These are phyloP conservation scores for Drosophila nikananu DNA, from an alignment of 1,140 invertebrate species.

Conservation along the genomic window DNA sequence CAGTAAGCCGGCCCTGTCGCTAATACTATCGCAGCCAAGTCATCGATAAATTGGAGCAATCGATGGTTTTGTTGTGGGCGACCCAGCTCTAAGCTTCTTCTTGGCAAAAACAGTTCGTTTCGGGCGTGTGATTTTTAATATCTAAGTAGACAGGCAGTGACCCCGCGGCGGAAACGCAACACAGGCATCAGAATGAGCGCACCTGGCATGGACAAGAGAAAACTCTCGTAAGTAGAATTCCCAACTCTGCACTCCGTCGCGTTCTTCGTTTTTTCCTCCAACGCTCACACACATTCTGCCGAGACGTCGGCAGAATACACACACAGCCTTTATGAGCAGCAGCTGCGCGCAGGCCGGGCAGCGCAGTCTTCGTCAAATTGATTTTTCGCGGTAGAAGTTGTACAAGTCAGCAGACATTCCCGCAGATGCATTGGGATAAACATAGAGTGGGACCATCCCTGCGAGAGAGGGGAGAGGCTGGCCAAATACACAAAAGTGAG, in stretches of 20 bases:
- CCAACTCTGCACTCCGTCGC: slow-evolving; percentile 16
- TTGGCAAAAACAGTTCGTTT: slow-evolving; percentile 35
- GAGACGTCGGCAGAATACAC: slow-evolving; percentile 34
- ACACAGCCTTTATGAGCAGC: slow-evolving; percentile 51
- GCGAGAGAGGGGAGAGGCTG: slow-evolving; percentile 1
- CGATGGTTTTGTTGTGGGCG: not conserved
- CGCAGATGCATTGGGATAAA: slow-evolving; percentile 51
- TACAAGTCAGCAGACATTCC: slow-evolving; percentile 43
- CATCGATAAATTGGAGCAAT: not conserved
- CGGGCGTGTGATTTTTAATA: slow-evolving; percentile 51
- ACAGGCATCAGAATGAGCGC: slow-evolving; percentile 70
- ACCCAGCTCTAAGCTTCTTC: slow-evolving; percentile 1
- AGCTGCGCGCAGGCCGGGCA: slow-evolving; percentile 70
- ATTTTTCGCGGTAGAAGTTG: slow-evolving; percentile 72
- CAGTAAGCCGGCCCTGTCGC: not conserved
- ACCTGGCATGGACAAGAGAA: slow-evolving; percentile 87
- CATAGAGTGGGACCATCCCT: slow-evolving; percentile 25
- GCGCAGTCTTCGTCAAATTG: slow-evolving; percentile 72
- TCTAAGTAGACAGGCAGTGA: slow-evolving; percentile 54
- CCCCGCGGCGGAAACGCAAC: slow-evolving; percentile 31
- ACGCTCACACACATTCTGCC: slow-evolving; percentile 56
- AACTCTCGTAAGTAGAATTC: slow-evolving; percentile 86
- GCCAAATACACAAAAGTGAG: not conserved
- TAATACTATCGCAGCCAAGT: not conserved
- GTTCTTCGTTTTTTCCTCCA: slow-evolving; percentile 55